These are phyloP conservation scores for Cephus runcator DNA, from an alignment of 2,888 invertebrate genomes.

Conservation along the genomic window DNA sequence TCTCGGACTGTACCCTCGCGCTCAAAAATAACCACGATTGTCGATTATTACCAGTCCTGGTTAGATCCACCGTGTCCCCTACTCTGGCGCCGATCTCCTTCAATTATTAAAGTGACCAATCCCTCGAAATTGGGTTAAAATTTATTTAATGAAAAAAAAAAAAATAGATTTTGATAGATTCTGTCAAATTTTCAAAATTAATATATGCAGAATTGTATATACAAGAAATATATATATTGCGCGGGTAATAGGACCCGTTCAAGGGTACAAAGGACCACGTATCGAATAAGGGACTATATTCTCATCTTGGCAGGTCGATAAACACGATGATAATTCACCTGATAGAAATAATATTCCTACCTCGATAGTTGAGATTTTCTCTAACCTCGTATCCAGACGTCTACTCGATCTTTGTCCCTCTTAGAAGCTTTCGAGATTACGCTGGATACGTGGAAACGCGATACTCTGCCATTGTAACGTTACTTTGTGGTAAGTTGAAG, in stretches of 20 bases:
- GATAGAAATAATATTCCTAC: background rate
- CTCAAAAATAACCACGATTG: slow-evolving; percentile 9
- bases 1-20: slow-evolving; percentile 31
- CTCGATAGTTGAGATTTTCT: background rate
- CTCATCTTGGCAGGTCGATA: background rate
- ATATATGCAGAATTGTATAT: too few relatives aligned
- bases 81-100: slow-evolving; percentile 22
- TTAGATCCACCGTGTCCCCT: background rate
- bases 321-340: background rate
- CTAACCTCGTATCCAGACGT: background rate
- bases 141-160: too few relatives aligned
- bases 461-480: background rate
- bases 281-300: background rate
- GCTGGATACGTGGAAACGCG: slow-evolving; percentile 1
- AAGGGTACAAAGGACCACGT: background rate
- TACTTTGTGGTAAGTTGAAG: background rate
- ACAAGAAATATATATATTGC: background rate
- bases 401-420: background rate
- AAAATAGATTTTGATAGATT: too few relatives aligned
- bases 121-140: background rate
- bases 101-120: slow-evolving; percentile 32
- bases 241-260: background rate
- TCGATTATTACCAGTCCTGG: slow-evolving; percentile 22
- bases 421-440: background rate
- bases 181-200: too few relatives aligned